phyloP scores from a whole-genome alignment of 37 sponge, comb jelly and placozoan species.

The Cliona cf. orientalis region DNA sequence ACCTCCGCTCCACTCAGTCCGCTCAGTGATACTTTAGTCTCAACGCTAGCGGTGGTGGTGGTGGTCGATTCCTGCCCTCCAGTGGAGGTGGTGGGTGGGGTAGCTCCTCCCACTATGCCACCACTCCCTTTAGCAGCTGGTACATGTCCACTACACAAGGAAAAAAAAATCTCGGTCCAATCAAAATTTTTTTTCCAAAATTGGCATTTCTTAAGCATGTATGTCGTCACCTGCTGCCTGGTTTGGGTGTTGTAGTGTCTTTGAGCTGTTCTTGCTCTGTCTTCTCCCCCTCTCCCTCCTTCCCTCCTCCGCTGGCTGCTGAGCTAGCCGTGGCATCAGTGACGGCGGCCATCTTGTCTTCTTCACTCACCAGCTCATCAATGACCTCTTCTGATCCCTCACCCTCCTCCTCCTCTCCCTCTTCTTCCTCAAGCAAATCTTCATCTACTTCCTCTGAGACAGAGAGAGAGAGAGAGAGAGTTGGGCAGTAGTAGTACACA shows the following conservation, averaged over 20 bases:
- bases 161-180: too few relatives aligned
- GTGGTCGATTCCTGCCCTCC: too few relatives aligned
- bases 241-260: too few relatives aligned
- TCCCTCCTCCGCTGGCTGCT: background rate
- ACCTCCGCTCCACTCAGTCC: slow-evolving; percentile 1
- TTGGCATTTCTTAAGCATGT: too few relatives aligned
- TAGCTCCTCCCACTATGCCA: too few relatives aligned
- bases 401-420: slow-evolving; percentile 19
- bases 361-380: slow-evolving; percentile 2
- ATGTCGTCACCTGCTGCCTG: too few relatives aligned
- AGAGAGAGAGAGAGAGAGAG: background rate
- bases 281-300: slow-evolving; percentile 2
- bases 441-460: slow-evolving; percentile 17
- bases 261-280: background rate
- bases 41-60: too few relatives aligned
- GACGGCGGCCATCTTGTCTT: background rate
- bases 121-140: too few relatives aligned
- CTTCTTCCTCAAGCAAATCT: slow-evolving; percentile 45
- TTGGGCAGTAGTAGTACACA: too few relatives aligned
- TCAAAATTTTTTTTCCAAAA: too few relatives aligned
- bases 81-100: too few relatives aligned
- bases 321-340: background rate
- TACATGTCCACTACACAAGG: too few relatives aligned
- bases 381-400: slow-evolving; percentile 11
- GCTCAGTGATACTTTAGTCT: background rate